A percentile compares a stretch with the other conserved stretches of the same genome.
Evolutionary conservation across 2,113 vertebrate species (phyloP).

Genomic region (Fregetta grallaria): DNA sequence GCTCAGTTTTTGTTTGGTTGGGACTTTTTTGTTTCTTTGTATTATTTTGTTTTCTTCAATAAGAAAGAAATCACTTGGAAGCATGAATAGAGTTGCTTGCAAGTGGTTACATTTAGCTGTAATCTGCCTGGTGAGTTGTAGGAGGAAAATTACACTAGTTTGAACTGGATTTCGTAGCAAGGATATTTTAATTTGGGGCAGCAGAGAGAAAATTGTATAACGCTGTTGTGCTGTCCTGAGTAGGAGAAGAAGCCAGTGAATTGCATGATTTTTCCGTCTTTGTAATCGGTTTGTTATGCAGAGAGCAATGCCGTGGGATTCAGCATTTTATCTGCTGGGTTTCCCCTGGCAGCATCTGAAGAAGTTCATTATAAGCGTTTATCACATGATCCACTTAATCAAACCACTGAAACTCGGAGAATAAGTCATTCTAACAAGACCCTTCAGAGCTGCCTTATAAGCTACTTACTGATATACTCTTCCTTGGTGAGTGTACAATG

Average conservation of each 20-base stretch:
- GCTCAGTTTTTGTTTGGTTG: background rate
- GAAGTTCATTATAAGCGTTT: slow-evolving; percentile 71
- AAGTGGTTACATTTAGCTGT: background rate
- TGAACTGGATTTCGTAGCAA: slow-evolving; percentile 9
- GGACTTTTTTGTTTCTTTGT: background rate
- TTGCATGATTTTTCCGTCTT: slow-evolving; percentile 32
- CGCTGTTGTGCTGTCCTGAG: slow-evolving; percentile 46
- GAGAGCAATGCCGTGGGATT: slow-evolving; percentile 49
- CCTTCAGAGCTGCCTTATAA: slow-evolving; percentile 69
- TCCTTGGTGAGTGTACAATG: slow-evolving; percentile 71
- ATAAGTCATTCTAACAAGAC: slow-evolving; percentile 74
- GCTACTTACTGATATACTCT: slow-evolving; percentile 71
- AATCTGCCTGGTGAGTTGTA: background rate
- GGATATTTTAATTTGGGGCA: slow-evolving; percentile 9
- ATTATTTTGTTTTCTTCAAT: background rate
- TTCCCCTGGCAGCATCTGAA: slow-evolving; percentile 77
- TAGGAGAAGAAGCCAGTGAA: slow-evolving; percentile 32
- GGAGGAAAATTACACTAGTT: background rate
- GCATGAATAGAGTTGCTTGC: background rate
- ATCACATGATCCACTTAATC: slow-evolving; percentile 76
- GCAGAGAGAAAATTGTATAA: slow-evolving; percentile 39
- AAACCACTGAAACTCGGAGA: slow-evolving; percentile 68
- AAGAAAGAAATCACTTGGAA: background rate
- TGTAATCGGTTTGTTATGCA: slow-evolving; percentile 62
- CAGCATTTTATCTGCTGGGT: slow-evolving; percentile 57